Percentiles rank a stretch among this genome's conserved stretches.
These are phyloP conservation scores for Cyanoliseus patagonus DNA, from an alignment of 2,113 vertebrate species.

Conservation along the genomic window DNA sequence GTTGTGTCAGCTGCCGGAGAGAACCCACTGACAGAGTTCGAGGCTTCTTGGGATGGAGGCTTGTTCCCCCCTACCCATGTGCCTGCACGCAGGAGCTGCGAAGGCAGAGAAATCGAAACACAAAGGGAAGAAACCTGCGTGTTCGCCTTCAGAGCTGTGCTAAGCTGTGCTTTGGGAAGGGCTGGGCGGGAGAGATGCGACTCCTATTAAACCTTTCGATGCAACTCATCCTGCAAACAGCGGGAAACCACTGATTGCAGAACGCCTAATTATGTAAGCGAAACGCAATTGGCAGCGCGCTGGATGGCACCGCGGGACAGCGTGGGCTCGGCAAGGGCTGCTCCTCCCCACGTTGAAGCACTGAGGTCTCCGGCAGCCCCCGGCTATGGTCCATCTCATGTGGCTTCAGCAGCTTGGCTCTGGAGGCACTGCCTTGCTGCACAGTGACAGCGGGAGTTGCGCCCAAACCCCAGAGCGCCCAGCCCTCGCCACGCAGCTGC, in stretches of 20 bases:
- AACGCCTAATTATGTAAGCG: neutral
- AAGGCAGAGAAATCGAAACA: neutral
- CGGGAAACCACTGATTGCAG: too few species aligned
- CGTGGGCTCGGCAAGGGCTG: neutral
- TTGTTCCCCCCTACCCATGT: fast-evolving
- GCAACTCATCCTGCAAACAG: neutral
- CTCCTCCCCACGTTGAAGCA: fast-evolving
- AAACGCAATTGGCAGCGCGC: fast-evolving
- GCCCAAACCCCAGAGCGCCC: neutral
- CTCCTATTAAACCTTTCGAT: fast-evolving
- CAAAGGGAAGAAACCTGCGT: fast-evolving
- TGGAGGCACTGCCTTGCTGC: neutral
- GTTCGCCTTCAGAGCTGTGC: neutral
- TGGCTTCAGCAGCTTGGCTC: neutral
- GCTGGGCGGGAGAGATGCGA: fast-evolving
- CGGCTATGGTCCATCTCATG: fast-evolving
- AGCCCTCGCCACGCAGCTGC: neutral
- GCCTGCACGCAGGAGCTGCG: fast-evolving
- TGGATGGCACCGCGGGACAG: fast-evolving
- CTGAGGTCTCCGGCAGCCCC: neutral
- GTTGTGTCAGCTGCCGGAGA: neutral
- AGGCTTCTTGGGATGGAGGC: neutral
- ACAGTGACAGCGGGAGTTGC: neutral
- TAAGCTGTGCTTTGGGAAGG: neutral
- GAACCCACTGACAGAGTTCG: fast-evolving